These are phyloP conservation scores for Scotopteryx bipunctaria DNA, from an alignment of 2,888 invertebrate genomes.

Conservation along the genomic window DNA sequence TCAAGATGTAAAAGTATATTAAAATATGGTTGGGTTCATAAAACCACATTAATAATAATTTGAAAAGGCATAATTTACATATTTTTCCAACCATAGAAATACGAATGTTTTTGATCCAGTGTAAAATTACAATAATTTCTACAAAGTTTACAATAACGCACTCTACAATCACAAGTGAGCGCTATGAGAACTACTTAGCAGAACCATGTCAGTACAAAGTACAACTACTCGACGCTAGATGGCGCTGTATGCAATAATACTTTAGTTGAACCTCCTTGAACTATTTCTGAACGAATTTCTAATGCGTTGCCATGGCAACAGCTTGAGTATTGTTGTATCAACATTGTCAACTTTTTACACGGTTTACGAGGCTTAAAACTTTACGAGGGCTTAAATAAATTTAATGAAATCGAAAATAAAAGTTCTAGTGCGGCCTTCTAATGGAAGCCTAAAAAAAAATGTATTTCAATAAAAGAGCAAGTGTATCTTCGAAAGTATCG, in stretches of 20 bases:
- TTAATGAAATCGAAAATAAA: too few species aligned
- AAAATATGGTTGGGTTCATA: too few species aligned
- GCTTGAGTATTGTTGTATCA: conserved; percentile 31
- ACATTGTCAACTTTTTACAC: neutral
- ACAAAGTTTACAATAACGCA: too few species aligned
- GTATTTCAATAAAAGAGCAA: conserved; percentile 18
- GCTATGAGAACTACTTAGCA: neutral
- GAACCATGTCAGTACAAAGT: neutral
- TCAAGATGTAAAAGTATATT: too few species aligned
- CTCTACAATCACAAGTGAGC: neutral
- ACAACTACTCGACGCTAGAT: conserved; percentile 45
- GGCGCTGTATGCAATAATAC: conserved; percentile 23
- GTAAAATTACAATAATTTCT: too few species aligned
- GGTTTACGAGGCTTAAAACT: neutral
- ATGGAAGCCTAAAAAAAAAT: conserved; percentile 27
- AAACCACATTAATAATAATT: too few species aligned
- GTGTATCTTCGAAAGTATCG: conserved; percentile 26
- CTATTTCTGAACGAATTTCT: conserved; percentile 10
- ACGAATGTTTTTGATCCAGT: too few species aligned
- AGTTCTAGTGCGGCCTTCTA: neutral
- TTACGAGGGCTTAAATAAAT: too few species aligned
- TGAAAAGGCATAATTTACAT: too few species aligned
- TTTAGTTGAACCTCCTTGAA: too few species aligned
- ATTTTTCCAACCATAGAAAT: too few species aligned
- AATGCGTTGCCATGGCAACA: conserved; percentile 41